A percentile compares a stretch with the other conserved stretches of the same genome.
phyloP scores from a whole-genome alignment of 2,888 invertebrate species.

The Drosophila prostipennis region DNA sequence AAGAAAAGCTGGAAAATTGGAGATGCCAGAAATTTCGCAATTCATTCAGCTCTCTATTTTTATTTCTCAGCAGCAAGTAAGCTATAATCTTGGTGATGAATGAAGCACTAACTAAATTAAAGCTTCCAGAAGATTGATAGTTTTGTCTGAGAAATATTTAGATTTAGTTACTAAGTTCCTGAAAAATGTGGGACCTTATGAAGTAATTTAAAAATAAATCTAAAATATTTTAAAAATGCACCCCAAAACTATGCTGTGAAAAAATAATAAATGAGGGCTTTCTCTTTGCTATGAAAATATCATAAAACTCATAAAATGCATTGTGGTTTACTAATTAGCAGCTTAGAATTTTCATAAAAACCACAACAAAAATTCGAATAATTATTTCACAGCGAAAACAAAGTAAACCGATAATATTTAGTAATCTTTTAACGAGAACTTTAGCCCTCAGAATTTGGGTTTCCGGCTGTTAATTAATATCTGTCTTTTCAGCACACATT shows the following conservation, averaged over 20 bases:
- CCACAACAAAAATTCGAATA: neutral
- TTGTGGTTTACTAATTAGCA: neutral
- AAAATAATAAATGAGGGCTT: too few relatives aligned
- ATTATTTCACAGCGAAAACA: neutral
- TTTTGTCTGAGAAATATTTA: too few relatives aligned
- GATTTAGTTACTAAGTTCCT: too few relatives aligned
- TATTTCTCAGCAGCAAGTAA: neutral
- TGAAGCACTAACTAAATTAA: neutral
- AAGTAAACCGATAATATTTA: neutral
- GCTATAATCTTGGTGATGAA: neutral
- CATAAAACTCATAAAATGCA: neutral
- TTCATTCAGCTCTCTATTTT: slow-evolving; percentile 26
- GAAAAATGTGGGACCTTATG: too few relatives aligned
- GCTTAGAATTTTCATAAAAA: neutral
- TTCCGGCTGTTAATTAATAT: slow-evolving; percentile 4
- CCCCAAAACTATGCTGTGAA: neutral
- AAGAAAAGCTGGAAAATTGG: slow-evolving; percentile 9
- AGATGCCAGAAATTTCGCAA: slow-evolving; percentile 47
- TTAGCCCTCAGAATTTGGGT: neutral
- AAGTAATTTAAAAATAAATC: neutral
- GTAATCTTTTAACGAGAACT: neutral
- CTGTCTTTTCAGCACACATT: neutral
- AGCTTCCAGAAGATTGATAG: neutral
- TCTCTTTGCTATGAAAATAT: neutral
- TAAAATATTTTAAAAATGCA: neutral